Evolutionary conservation across 2,113 vertebrate species (phyloP), one percentile per base, ranked within the genome.

Genomic region (Micromys minutus): DNA sequence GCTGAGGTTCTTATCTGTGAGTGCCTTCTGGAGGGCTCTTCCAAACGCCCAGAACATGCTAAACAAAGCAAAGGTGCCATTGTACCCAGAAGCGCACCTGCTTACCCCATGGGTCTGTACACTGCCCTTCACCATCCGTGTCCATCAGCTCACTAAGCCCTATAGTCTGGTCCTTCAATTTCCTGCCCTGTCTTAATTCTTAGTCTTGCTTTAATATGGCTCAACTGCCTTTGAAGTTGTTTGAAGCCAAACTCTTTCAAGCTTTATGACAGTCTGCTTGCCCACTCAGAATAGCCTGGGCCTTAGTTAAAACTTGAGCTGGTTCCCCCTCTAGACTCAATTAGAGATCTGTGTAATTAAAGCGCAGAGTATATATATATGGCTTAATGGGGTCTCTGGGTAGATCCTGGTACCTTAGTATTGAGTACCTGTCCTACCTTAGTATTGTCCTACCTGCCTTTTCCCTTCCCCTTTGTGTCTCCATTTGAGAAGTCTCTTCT

Each of bases 191-290:
- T 50, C 4, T 61, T 77, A 55, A 5, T 1, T 45, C 42, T 11
- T 9, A 74, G 5, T 81, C 36, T 24, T 81, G 24, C 15, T 87
- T 80, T 91, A 79, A 52, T 67, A 95, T 55, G 50, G n/a, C 3
- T 86, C 31, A 59, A 17, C 61, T 95, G 75, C 13, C 13, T 89
- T 95, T n/a, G n/a, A n/a, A n/a, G n/a, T n/a, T 69, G 79, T 90
- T 50, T 63, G 26, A 13, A 26, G 45, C 52, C 61, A 39, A 45
- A 12, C 39, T 86, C 57, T 63, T 50, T 42, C 79, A 52, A 34
- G 12, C 22, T 71, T 57, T 90, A 22, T 5, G 39, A 77, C 47
- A 57, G 7, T 63, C 42, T 55, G 57, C 65, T 76, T 21, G 9
- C 45, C 26, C 55, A 65, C 24, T 52, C 34, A 88, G 29, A 92